Evolutionary conservation across 92 coral and sea anemone species (phyloP), one percentile per base, ranked within the genome.

Genomic region (Phenganax marumi): DNA sequence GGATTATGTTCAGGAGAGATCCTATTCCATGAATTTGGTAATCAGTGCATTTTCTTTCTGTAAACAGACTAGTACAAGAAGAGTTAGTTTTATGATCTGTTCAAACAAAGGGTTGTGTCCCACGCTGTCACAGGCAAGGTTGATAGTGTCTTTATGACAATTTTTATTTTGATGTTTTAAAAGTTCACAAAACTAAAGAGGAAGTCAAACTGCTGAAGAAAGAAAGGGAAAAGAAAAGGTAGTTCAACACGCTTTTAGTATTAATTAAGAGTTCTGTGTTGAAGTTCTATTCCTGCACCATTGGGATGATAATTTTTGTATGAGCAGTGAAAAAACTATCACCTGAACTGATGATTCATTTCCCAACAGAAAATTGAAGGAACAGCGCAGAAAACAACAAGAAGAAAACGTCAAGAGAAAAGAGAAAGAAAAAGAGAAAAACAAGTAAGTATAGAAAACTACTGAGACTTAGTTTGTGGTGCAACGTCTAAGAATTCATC

Each of bases 1-100:
- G 98, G 98, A 0, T 80, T 95, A 52, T 95, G 98, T 68, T 79
- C 89, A 76, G 98, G 98, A 46, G 98, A 95, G 65, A 97, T 95
- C 33, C 90, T 95, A 47, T 91, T 84, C 70, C 98, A 95, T 56
- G 91, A 95, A 74, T 92, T 77, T 79, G 92, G 98, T 92, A 87
- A 89, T 93, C 70, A 17, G 43, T 33, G 43, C 43, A 33, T 33
- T 33, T 7, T 18, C 11, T 52, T 17, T 0, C 19, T 23, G 54
- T 9, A 82, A 43, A 0, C 23, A 75, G 18, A 54, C 63, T 56
- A 56, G 63, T 8, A 56, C 63, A 56, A 56, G 17, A 56, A 56
- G 3, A 19, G 3, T 56, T 56, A 56, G 17, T 19, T 56, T 14
- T 56, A 56, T 14, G 2, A 56, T 54, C 10, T 17, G 17, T 10